Base-by-base conservation (phyloP, 1,140 invertebrate genomes). In the Rhizoglyphus robini region DNA sequence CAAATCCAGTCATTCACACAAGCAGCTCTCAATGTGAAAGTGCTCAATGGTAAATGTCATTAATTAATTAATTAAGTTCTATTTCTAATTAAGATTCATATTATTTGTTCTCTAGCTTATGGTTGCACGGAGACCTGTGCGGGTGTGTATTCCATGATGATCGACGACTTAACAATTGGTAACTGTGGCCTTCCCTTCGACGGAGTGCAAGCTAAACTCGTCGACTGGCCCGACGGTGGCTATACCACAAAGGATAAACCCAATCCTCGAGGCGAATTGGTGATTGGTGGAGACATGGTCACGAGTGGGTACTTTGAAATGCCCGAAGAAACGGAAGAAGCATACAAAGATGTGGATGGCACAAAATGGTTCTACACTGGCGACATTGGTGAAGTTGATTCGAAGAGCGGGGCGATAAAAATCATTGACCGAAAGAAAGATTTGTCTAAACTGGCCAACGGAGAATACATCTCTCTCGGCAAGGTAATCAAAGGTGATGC, bases 371-470 rank as follows among this genome's bases (percentile, higher is more conserved):
- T 81, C 71, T 77, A 74, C 70, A 93, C 90, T 54, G 95, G 95
- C 2, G 96, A 99, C 77, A 90, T 99, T 78, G 94, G 87, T 4
- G 89, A 95, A 80, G 78, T 96, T 68, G 86, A 93, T 54, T 76
- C 81, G 25, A 93, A 97, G 78, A 95, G 95, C 78, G 96, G 96
- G 36, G 86, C 84, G 71, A 83, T 98, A 46, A 90, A 88, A 80
- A 96, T 99, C 72, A 96, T 98, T 73, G 70, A 72, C 34, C 88
- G 95, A 66, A 97, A 96, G 79, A 99, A 99, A 77, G 95, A 99
- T 79, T 80, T 99, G 66, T 90, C 98, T 5, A 99, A 99, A 78
- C 78, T 98, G 8, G 92, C 97, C 77, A 85, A 89, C 31, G 96
- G 96, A 54, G 96, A 99, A 79, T 99, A 98, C 74, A 74, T 82